These are phyloP conservation scores for Microcebus ravelobensis DNA, from an alignment of 2,113 vertebrate genomes.

Conservation along the genomic window DNA sequence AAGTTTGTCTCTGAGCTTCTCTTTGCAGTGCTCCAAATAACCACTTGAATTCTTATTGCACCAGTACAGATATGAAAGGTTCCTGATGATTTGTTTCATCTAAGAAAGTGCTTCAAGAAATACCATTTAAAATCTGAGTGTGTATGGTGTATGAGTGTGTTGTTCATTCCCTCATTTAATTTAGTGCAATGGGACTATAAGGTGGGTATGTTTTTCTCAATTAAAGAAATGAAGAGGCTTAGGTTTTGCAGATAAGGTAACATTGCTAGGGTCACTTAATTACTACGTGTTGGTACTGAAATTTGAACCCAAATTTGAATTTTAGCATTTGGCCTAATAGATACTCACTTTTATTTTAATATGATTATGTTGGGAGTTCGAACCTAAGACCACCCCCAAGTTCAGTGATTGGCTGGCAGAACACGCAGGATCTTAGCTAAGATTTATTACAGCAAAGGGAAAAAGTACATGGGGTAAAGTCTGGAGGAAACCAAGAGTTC, in stretches of 20 bases:
- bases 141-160: neutral
- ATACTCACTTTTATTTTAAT: conserved; percentile 4
- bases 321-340: neutral
- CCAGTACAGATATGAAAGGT: neutral
- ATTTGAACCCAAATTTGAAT: conserved; percentile 20
- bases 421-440: neutral
- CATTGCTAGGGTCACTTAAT: neutral
- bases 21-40: neutral
- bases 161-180: conserved; percentile 33
- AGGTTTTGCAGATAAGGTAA: neutral
- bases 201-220: neutral
- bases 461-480: neutral
- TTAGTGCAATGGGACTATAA: neutral
- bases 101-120: conserved; percentile 27
- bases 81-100: neutral
- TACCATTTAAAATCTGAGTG: neutral
- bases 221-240: conserved; percentile 3
- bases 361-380: neutral
- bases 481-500: neutral
- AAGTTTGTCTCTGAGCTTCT: neutral
- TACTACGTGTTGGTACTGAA: neutral
- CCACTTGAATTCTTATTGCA: neutral
- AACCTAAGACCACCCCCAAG: neutral
- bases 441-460: conserved; percentile 33
- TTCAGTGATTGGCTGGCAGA: neutral